Percentiles rank a stretch among this genome's conserved stretches.
Conservation (phyloP, 2,797 vertebrate genomes). For the Hozukius guyotensis region DNA sequence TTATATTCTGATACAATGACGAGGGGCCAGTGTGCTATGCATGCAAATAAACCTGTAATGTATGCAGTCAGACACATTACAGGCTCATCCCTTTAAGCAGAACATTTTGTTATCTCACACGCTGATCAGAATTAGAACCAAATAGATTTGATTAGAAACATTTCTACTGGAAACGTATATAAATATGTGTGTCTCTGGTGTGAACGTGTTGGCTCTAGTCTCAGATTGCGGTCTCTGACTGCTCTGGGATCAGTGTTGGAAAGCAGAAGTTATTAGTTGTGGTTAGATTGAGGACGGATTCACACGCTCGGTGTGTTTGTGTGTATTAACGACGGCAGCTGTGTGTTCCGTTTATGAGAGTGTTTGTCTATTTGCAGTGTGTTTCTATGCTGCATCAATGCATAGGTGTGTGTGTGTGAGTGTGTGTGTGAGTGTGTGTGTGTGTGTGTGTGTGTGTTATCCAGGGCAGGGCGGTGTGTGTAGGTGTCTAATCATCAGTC, state of each 20-base stretch:
- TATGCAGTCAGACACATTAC: not conserved
- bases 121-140: not conserved
- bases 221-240: not conserved
- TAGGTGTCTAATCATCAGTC: constrained; percentile 71
- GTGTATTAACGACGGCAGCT: not conserved
- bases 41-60: not conserved
- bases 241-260: constrained; percentile 3
- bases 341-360: not conserved
- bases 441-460: constrained; percentile 26
- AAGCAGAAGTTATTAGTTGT: constrained; percentile 19
- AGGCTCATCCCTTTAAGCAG: not conserved
- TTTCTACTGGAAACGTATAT: not conserved
- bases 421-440: constrained; percentile 42
- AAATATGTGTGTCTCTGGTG: not conserved
- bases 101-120: not conserved
- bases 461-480: constrained; percentile 37
- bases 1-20: not conserved
- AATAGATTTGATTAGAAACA: not conserved
- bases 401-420: constrained; percentile 15
- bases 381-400: not conserved
- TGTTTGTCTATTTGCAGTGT: not conserved
- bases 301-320: not conserved
- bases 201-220: not conserved
- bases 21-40: not conserved
- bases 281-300: constrained; percentile 6